Evolutionary conservation across 2,888 invertebrate genomes (phyloP), one percentile per base, ranked within the genome.

Genomic region (Hyppa rectilinea): DNA sequence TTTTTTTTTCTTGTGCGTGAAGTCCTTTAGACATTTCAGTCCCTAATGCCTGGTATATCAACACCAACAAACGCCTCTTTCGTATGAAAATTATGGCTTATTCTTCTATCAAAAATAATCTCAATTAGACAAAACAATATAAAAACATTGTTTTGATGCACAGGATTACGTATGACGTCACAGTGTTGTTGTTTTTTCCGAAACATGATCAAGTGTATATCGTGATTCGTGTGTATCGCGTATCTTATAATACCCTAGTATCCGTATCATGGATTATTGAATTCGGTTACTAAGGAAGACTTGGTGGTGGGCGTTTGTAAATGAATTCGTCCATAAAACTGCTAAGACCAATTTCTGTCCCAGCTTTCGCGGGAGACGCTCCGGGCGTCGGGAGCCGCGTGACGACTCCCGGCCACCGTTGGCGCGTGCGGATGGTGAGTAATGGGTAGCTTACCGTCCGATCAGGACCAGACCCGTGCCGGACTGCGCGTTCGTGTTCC

Each of bases 211-310:
- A 61, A 79, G 55, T 71, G 29, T 14, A 23, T 29, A 14, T 12
- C 7, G n/a, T n/a, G n/a, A n/a, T n/a, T n/a, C n/a, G 49, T 10
- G 10, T 40, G 14, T 17, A 20, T 47, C 40, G 17, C 38, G 23
- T 79, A 73, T 73, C 73, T 47, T 79, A 79, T 79, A 60, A 79
- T 73, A 43, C 61, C 47, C 34, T 71, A 9, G 47, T 78, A 78
- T 43, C 40, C 12, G 34, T 73, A 45, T 45, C 73, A 47, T 4
- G 52, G 73, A 73, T 79, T 72, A 73, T 4, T 26, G 17, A 36
- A 29, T 53, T 26, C 2, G 14, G 38, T 73, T 72, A 23, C 34
- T 34, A 47, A 14, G 53, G 9, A 17, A n/a, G 14, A 31, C 53
- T 55, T 49, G 26, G 20, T 29, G 20, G 23, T 38, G 38, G 2